phyloP scores from a whole-genome alignment of 2,888 invertebrate genomes.

The Pyrgus malvae region DNA sequence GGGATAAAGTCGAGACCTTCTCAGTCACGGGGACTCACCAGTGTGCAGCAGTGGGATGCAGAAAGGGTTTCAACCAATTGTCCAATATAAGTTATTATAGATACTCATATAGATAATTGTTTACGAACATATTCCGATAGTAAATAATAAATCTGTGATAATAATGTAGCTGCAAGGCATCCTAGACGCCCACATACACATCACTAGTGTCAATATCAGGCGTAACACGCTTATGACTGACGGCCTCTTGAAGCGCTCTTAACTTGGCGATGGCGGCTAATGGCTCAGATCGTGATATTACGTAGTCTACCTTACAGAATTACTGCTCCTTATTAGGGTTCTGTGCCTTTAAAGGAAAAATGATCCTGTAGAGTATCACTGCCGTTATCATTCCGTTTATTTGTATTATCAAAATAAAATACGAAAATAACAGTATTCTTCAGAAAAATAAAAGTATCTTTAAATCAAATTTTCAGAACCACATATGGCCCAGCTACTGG shows the following conservation, averaged over 20 bases:
- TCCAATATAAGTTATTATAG: not conserved
- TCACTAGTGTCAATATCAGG: constrained; percentile 44
- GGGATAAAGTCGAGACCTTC: no score
- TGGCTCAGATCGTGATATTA: constrained; percentile 46
- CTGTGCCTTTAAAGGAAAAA: constrained; percentile 28
- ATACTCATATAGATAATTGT: not conserved
- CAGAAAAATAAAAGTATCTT: no score
- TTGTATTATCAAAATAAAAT: not conserved
- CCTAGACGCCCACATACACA: not conserved
- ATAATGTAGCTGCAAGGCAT: not conserved
- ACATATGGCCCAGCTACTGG: no score
- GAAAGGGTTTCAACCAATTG: no score
- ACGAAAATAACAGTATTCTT: no score
- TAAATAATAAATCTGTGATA: not conserved
- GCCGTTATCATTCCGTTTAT: not conserved
- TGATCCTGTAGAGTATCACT: constrained; percentile 35
- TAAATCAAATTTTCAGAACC: no score
- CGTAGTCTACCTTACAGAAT: constrained; percentile 29
- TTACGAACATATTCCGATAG: not conserved
- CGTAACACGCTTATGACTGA: constrained; percentile 50
- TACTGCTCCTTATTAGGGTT: constrained; percentile 17
- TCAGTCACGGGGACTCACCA: no score
- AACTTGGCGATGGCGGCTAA: constrained; percentile 44
- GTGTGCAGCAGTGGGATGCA: no score
- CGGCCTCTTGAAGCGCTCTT: constrained; percentile 56